Evolutionary conservation across 2,113 vertebrate species (phyloP).

Genomic region (Brienomyrus longianalis): DNA sequence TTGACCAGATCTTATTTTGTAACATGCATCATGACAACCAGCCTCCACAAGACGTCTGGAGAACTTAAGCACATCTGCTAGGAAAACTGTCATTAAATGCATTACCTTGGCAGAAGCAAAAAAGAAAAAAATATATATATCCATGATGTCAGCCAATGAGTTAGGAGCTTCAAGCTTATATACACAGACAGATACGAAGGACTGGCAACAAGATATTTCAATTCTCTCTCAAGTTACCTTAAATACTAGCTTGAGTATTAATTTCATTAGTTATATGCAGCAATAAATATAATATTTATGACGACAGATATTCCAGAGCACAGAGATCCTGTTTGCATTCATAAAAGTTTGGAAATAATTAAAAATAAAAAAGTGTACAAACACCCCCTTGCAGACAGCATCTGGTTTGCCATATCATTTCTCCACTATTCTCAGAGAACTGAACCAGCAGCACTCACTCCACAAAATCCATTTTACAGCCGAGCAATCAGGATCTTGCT

Average conservation of each 20-base stretch:
- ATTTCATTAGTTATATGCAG: background rate
- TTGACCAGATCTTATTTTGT: background rate
- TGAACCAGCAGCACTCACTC: background rate
- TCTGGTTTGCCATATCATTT: background rate
- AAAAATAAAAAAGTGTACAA: background rate
- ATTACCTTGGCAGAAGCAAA: background rate
- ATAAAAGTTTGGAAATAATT: background rate
- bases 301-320: background rate
- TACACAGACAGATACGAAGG: background rate
- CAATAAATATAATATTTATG: background rate
- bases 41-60: background rate
- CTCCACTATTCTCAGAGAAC: background rate
- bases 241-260: background rate
- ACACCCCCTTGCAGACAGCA: background rate
- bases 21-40: background rate
- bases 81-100: background rate
- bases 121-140: background rate
- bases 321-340: background rate
- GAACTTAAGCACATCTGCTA: background rate
- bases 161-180: background rate
- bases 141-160: background rate
- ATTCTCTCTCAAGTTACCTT: background rate
- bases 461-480: background rate
- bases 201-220: background rate
- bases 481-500: background rate